Percentiles rank a stretch among this genome's conserved stretches.
Evolutionary conservation across 53 echinoderm and acorn worm genomes (phyloP).

Genomic region (Echinarachnius parma): DNA sequence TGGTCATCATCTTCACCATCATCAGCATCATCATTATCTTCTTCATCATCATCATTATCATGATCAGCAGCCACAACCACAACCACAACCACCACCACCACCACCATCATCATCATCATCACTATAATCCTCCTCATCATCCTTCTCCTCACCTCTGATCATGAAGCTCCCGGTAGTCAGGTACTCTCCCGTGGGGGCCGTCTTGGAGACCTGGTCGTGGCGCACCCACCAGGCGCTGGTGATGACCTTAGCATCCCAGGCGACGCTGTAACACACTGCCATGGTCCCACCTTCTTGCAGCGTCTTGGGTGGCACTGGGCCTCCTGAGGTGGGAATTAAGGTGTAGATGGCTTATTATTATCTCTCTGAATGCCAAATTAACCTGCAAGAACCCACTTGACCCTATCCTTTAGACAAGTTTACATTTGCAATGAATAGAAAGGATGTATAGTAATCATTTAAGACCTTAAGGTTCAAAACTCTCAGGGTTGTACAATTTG

Average conservation of each 20-base stretch:
- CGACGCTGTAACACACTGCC: slow-evolving; percentile 97
- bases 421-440: too few species aligned
- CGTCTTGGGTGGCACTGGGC: slow-evolving; percentile 83
- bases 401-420: too few species aligned
- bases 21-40: too few species aligned
- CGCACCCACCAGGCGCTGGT: slow-evolving; percentile 99
- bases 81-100: neutral
- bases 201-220: slow-evolving; percentile 95
- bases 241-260: slow-evolving; percentile 98
- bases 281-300: slow-evolving; percentile 90
- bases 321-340: slow-evolving; percentile 37
- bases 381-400: too few species aligned
- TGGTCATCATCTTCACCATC: too few species aligned
- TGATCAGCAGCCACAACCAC: too few species aligned
- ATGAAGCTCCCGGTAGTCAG: slow-evolving; percentile 98
- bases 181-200: slow-evolving; percentile 94
- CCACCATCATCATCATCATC: neutral
- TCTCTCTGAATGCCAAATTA: neutral
- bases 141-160: slow-evolving; percentile 87
- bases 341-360: neutral
- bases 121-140: too few species aligned
- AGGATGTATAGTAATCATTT: too few species aligned
- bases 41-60: too few species aligned
- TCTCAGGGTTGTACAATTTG: too few species aligned
- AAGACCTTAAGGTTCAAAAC: too few species aligned